Percentiles rank a stretch among this genome's conserved stretches.
These are phyloP conservation scores for Microplitis demolitor DNA, from an alignment of 1,140 invertebrate species.

Conservation along the genomic window DNA sequence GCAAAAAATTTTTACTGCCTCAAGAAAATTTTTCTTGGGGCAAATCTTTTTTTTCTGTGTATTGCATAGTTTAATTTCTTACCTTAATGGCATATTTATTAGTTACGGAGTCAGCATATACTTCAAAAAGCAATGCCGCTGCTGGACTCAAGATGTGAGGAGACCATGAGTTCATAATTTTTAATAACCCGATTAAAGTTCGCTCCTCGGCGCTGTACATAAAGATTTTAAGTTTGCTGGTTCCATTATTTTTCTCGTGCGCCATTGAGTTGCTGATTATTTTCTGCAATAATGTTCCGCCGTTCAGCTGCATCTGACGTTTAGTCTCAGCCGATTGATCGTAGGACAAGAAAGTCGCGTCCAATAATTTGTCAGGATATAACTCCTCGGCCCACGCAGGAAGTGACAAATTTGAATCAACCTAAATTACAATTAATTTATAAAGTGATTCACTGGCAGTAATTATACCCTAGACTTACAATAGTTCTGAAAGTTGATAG, in stretches of 20 bases:
- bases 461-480: constrained; percentile 30
- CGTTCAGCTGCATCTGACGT: constrained; percentile 46
- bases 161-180: constrained; percentile 37
- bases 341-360: constrained; percentile 39
- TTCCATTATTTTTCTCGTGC: constrained; percentile 5
- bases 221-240: constrained; percentile 35
- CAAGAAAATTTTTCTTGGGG: background rate
- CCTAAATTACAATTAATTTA: constrained; percentile 36
- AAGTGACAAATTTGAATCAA: constrained; percentile 33
- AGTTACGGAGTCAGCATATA: constrained; percentile 39
- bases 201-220: constrained; percentile 49
- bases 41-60: no score
- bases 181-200: constrained; percentile 46
- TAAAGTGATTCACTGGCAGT: background rate
- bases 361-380: constrained; percentile 35
- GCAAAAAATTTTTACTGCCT: background rate
- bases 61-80: background rate
- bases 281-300: constrained; percentile 47
- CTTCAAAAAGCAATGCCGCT: constrained; percentile 49
- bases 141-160: constrained; percentile 36
- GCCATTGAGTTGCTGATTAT: constrained; percentile 40
- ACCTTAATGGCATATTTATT: constrained; percentile 44
- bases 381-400: background rate
- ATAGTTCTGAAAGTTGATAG: constrained; percentile 45
- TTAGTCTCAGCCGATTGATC: constrained; percentile 40